Percentiles rank a stretch among this genome's conserved stretches.
Evolutionary conservation across 2,888 invertebrate genomes (phyloP).

Genomic region (Cinara cedri): DNA sequence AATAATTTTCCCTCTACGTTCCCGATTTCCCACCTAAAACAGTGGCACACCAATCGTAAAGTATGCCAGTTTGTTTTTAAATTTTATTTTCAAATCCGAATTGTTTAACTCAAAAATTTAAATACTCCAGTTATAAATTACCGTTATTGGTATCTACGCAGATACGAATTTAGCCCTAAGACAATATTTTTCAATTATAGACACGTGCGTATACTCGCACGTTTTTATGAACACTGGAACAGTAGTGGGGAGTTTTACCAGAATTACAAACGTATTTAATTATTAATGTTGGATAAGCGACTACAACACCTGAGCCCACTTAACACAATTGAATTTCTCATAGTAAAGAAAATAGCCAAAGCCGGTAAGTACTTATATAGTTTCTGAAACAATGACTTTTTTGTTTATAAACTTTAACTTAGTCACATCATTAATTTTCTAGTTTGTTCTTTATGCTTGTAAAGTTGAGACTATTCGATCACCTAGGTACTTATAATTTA

Average conservation of each 20-base stretch:
- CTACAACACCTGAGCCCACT: conserved; percentile 51
- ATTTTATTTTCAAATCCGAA: too few relatives aligned
- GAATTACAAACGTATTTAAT: conserved; percentile 40
- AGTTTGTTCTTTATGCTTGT: neutral
- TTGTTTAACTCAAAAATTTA: too few relatives aligned
- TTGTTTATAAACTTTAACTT: conserved; percentile 24
- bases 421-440: conserved; percentile 3
- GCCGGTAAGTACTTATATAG: too few relatives aligned
- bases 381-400: conserved; percentile 22
- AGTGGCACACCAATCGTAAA: too few relatives aligned
- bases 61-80: too few relatives aligned
- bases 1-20: too few relatives aligned
- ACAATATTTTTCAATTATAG: conserved; percentile 41
- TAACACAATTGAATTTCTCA: conserved; percentile 45
- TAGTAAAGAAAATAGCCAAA: neutral
- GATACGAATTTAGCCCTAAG: neutral
- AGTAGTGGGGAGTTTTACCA: neutral
- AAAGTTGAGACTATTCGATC: neutral
- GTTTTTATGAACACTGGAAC: neutral
- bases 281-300: conserved; percentile 38
- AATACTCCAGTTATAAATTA: too few relatives aligned
- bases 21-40: too few relatives aligned
- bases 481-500: too few relatives aligned
- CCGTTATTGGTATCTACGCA: too few relatives aligned
- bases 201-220: neutral